Evolutionary conservation across 1,140 invertebrate species (phyloP).

Genomic region (Eumaeus atala): DNA sequence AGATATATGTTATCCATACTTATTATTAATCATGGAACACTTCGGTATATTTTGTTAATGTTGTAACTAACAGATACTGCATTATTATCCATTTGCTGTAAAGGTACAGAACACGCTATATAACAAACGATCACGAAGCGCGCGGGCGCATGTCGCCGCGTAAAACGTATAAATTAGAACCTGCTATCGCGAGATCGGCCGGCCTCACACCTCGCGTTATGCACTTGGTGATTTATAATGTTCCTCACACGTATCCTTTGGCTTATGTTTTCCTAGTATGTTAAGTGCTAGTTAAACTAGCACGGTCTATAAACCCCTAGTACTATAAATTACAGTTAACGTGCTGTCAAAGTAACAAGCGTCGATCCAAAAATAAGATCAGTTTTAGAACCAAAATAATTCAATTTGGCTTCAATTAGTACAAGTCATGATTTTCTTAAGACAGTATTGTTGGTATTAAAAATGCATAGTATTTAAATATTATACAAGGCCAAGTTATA

Average conservation of each 20-base stretch:
- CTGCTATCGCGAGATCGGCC: constrained; percentile 61
- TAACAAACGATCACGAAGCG: constrained; percentile 39
- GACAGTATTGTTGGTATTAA: no score
- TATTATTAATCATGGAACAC: no score
- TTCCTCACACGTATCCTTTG: constrained; percentile 43
- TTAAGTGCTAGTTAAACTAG: constrained; percentile 10
- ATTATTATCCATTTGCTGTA: neutral
- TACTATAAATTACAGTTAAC: constrained; percentile 6
- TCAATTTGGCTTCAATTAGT: no score
- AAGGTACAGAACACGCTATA: constrained; percentile 39
- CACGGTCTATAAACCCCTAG: constrained; percentile 16
- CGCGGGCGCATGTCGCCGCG: constrained; percentile 61
- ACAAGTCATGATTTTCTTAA: no score
- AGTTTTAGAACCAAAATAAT: no score
- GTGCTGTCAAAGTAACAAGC: neutral
- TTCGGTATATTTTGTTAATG: no score
- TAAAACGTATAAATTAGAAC: constrained; percentile 71
- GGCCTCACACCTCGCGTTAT: constrained; percentile 71
- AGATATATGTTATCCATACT: no score
- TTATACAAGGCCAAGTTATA: no score
- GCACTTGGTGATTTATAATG: constrained; percentile 55
- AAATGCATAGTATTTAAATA: no score
- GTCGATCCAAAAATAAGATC: no score
- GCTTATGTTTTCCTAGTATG: constrained; percentile 31
- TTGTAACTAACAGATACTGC: no score